These are phyloP conservation scores for Siniperca knerii DNA, from an alignment of 2,113 vertebrate genomes.

Conservation along the genomic window DNA sequence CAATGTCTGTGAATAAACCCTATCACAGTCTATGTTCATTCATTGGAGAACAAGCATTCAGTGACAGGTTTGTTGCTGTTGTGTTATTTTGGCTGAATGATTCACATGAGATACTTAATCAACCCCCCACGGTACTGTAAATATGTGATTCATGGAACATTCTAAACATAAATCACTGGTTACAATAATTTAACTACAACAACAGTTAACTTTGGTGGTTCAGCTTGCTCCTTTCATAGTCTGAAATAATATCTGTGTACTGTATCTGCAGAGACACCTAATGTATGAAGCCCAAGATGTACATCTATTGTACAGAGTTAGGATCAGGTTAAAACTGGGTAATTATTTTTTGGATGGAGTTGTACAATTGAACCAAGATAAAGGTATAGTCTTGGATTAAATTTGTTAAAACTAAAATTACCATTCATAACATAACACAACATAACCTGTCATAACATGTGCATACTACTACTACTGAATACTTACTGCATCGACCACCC, in stretches of 20 bases:
- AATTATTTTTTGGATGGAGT: neutral
- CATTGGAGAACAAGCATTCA: neutral
- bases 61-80: neutral
- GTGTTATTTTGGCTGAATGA: neutral
- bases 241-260: neutral
- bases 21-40: neutral
- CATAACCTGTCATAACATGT: neutral
- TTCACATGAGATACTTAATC: constrained; percentile 15
- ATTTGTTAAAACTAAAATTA: neutral
- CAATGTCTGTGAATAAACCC: neutral
- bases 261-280: neutral
- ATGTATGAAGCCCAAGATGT: neutral
- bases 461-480: neutral
- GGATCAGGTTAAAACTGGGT: neutral
- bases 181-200: neutral
- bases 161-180: constrained; percentile 4
- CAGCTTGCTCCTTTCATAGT: neutral
- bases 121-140: constrained; percentile 12
- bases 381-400: neutral
- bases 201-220: neutral
- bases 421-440: neutral
- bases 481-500: no score
- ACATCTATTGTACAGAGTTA: neutral
- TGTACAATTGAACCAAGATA: neutral
- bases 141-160: constrained; percentile 13